These are phyloP conservation scores for Antigone vipio DNA, from an alignment of 2,113 vertebrate genomes.

Conservation along the genomic window DNA sequence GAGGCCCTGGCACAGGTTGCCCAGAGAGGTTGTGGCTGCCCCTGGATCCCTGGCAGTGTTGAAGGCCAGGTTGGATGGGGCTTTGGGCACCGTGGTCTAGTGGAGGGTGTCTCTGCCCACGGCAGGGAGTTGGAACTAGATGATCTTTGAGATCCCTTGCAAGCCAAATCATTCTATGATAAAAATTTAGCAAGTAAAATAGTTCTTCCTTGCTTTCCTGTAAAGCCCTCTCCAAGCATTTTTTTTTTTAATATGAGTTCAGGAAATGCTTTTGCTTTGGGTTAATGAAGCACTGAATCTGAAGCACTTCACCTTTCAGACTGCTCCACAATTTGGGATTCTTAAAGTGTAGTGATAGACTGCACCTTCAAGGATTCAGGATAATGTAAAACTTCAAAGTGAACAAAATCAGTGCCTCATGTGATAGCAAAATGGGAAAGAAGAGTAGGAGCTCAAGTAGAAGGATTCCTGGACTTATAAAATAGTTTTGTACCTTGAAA, in stretches of 20 bases:
- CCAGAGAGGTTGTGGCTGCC: no score
- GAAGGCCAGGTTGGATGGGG: no score
- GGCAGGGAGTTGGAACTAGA: no score
- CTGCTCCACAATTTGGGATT: background rate
- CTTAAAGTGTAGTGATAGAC: background rate
- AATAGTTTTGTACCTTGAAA: background rate
- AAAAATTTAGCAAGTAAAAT: background rate
- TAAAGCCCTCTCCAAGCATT: background rate
- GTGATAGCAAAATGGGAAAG: background rate
- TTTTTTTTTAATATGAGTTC: background rate
- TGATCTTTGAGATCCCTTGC: no score
- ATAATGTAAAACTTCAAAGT: background rate
- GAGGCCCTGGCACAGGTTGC: no score
- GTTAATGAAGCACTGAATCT: background rate
- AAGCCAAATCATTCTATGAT: no score
- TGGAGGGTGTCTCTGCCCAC: no score
- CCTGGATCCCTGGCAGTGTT: no score
- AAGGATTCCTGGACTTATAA: background rate
- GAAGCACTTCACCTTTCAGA: background rate
- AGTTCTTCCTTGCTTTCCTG: background rate
- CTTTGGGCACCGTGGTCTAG: no score
- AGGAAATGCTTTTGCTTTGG: background rate
- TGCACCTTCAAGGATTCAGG: background rate
- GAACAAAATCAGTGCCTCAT: background rate
- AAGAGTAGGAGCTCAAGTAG: background rate